Conservation (phyloP, 2,113 vertebrate genomes). For the Brachypteracias leptosomus region DNA sequence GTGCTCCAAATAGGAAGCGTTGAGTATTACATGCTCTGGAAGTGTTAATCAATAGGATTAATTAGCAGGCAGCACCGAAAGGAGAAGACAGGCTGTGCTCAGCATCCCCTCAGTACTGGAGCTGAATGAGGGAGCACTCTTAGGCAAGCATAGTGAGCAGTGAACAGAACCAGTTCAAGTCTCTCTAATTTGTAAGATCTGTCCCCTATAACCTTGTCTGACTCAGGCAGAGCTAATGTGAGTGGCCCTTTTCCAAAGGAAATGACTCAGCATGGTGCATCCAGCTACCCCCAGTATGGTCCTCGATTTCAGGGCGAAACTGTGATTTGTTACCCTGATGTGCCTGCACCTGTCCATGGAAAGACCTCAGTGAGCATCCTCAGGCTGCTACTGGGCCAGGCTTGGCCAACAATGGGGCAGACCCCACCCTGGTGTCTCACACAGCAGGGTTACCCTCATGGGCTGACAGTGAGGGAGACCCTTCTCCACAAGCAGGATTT, state of each 20-base stretch:
- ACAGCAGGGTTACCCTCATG: not conserved
- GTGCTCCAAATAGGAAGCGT: fast-evolving
- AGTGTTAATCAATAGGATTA: constrained; percentile 35
- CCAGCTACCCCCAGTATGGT: not conserved
- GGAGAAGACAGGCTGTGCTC: not conserved
- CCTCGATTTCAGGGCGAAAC: not conserved
- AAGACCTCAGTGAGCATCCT: fast-evolving
- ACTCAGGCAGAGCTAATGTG: not conserved
- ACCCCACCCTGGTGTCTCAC: not conserved
- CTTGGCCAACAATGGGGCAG: not conserved
- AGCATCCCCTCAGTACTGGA: not conserved
- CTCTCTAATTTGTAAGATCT: not conserved
- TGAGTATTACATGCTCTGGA: not conserved
- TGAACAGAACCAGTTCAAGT: not conserved
- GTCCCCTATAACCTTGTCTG: not conserved
- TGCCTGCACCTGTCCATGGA: not conserved
- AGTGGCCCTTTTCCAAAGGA: not conserved
- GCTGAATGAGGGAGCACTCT: not conserved
- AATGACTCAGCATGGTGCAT: not conserved
- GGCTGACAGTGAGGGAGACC: not conserved
- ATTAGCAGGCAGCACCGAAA: not conserved
- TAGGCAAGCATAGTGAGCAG: not conserved
- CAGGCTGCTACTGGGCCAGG: not conserved
- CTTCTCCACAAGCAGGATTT: not conserved
- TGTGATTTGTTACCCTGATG: not conserved